Evolutionary conservation across 2,113 vertebrate species (phyloP), one percentile per base, ranked within the genome.

Genomic region (Anhinga anhinga): DNA sequence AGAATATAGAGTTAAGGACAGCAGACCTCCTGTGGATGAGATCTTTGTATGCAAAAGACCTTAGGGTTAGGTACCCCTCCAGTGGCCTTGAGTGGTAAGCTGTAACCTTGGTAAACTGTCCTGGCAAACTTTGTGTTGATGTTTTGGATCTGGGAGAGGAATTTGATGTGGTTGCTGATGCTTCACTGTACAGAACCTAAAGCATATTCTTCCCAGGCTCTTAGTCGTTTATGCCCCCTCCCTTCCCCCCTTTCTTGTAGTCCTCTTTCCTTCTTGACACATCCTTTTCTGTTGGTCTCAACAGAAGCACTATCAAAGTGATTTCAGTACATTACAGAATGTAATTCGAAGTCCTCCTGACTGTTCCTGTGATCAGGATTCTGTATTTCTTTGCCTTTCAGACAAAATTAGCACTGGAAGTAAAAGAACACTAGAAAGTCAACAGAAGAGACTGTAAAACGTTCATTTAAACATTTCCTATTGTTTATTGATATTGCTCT

Each of bases 161-260:
- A 74, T 92, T 66, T 42, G 19, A 22, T 36, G 32, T 81, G 30
- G 13, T 50, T 90, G 61, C 52, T 89, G 53, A 58, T 77, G 65
- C 20, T 87, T 82, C 32, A 32, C 49, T 76, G 69, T 38, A 45
- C 38, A 73, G 65, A 84, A 82, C 26, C 71, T 30, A 30, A 34
- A 38, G 13, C 44, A 5, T 42, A 11, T 76, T 70, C 26, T 82
- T 88, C 92, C 16, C 13, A 53, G 18, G 18, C 13, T 36, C 27
- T 49, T 50, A 29, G 66, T 42, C 0, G 0, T 70, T 91, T 61
- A 17, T 76, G 29, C 7, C 15, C 7, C 2, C 3, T 67, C 13
- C 14, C 9, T 73, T 82, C 8, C 32, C 20, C 15, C 36, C 14
- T 1, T 82, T 84, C 22, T 65, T 70, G 11, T 61, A 19, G 63